A percentile compares a stretch with the other conserved stretches of the same genome.
These are phyloP conservation scores for Ruditapes philippinarum DNA, from an alignment of 1,140 invertebrate species.

Conservation along the genomic window DNA sequence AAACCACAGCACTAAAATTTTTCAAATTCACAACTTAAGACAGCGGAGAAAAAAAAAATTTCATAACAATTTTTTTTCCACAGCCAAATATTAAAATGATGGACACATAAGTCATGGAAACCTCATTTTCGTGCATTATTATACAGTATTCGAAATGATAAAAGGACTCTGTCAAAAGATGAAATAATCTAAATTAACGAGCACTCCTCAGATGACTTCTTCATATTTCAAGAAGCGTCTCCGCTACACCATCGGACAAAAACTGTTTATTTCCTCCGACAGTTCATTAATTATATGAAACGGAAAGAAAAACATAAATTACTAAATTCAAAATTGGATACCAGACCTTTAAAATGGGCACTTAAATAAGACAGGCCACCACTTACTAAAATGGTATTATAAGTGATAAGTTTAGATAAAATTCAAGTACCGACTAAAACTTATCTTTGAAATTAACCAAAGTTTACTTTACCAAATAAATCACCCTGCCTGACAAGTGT, in stretches of 20 bases:
- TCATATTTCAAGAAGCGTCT: background rate
- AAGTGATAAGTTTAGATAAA: conserved; percentile 52
- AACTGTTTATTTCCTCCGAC: background rate
- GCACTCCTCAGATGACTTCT: background rate
- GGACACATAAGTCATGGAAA: too few species aligned
- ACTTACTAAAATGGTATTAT: conserved; percentile 51
- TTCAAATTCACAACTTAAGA: too few species aligned
- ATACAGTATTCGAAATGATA: background rate
- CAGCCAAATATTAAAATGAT: too few species aligned
- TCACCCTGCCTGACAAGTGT: background rate
- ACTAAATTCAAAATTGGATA: background rate
- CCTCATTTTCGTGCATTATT: too few species aligned
- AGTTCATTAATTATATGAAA: background rate
- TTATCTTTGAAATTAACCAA: conserved; percentile 42
- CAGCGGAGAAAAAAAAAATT: too few species aligned
- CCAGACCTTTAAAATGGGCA: background rate
- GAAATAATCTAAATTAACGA: background rate
- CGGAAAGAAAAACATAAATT: conserved; percentile 29
- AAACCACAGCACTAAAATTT: too few species aligned
- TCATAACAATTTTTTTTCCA: too few species aligned
- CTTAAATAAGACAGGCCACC: background rate
- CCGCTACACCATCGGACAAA: background rate
- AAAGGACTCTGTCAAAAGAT: background rate
- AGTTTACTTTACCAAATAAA: background rate
- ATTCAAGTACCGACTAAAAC: conserved; percentile 40